phyloP scores from a whole-genome alignment of 1,140 invertebrate species.

The Lepidurus apus region DNA sequence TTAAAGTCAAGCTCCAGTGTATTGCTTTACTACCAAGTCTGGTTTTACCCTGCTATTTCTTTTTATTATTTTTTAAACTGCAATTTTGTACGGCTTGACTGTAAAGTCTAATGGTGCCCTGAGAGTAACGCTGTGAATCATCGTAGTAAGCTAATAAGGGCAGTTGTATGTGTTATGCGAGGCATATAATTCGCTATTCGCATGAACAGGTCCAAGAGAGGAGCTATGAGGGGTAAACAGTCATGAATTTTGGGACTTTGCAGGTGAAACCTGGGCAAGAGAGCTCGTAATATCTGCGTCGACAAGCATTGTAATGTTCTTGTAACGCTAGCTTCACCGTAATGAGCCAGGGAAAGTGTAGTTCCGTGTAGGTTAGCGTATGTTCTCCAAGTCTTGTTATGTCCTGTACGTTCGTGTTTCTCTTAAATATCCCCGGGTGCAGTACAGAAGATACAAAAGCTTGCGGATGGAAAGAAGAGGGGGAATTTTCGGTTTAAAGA shows the following conservation, averaged over 20 bases:
- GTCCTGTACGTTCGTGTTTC: not conserved
- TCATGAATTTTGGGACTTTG: not conserved
- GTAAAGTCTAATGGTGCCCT: not conserved
- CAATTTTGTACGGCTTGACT: too few species aligned
- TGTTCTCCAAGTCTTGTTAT: not conserved
- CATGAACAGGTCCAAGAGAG: constrained; percentile 5
- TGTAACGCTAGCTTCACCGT: not conserved
- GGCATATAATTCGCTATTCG: not conserved
- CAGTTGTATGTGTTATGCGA: constrained; percentile 2
- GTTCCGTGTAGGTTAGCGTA: not conserved
- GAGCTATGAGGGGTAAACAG: not conserved
- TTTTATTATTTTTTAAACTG: too few species aligned
- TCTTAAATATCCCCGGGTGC: constrained; percentile 2
- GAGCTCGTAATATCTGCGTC: constrained; percentile 7
- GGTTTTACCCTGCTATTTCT: too few species aligned
- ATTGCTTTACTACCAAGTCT: too few species aligned
- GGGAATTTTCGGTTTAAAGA: not conserved
- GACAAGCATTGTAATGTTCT: constrained; percentile 12
- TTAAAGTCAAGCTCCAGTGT: too few species aligned
- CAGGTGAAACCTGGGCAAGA: not conserved
- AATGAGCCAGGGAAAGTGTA: not conserved
- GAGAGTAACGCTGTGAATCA: not conserved
- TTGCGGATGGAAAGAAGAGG: not conserved
- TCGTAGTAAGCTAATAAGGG: not conserved
- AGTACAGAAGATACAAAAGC: not conserved